Evolutionary conservation across 2,113 vertebrate species (phyloP).

Genomic region (Percina caprodes): DNA sequence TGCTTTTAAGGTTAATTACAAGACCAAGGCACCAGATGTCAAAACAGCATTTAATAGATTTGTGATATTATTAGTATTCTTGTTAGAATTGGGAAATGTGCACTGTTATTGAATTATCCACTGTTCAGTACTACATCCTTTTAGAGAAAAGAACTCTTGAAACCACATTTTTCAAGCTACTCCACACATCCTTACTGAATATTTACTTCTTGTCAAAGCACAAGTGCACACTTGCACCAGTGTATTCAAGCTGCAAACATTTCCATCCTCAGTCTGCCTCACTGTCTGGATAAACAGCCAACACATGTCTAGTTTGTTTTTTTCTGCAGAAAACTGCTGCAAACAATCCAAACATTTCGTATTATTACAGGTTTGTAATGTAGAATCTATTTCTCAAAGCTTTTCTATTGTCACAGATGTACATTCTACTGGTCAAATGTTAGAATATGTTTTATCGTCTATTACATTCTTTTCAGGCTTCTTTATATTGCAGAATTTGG

Average conservation of each 20-base stretch:
- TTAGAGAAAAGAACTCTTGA: conserved; percentile 1
- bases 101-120: conserved; percentile 5
- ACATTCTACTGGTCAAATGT: not conserved
- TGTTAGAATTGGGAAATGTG: not conserved
- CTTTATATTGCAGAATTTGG: not conserved
- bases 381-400: not conserved
- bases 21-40: conserved; percentile 8
- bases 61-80: not conserved
- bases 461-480: not conserved
- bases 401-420: not conserved
- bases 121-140: not conserved
- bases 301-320: conserved; percentile 1
- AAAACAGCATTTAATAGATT: not conserved
- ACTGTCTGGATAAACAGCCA: conserved; percentile 36
- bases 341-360: not conserved
- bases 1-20: conserved; percentile 1
- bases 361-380: not conserved
- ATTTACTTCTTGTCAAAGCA: conserved; percentile 8
- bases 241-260: conserved; percentile 27
- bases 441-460: not conserved
- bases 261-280: conserved; percentile 40
- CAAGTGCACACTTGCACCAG: conserved; percentile 3
- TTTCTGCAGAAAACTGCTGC: not conserved
- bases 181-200: not conserved
- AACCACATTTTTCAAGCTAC: conserved; percentile 9